Evolutionary conservation across 2,797 vertebrate species (phyloP), one percentile per base, ranked within the genome.

Genomic region (Helarctos malayanus): DNA sequence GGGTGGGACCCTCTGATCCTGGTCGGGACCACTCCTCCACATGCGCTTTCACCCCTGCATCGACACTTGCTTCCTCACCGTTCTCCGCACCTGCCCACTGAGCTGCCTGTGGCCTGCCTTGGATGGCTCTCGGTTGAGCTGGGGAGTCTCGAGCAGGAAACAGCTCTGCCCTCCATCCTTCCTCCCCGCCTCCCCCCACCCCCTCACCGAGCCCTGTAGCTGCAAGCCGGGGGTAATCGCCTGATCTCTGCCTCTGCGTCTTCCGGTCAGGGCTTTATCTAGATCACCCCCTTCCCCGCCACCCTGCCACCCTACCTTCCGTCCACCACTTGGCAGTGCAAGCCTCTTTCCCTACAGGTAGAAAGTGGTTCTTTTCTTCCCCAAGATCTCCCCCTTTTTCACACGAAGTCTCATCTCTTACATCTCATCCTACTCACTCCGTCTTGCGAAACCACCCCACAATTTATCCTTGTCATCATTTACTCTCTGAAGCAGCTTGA

Each of bases 301-400:
- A 0, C 0, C 18, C 0, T 0, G 4, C 9, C 78, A 8, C 35
- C 57, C 29, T 54, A 2, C 59, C 87, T 63, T 45, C 75, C 1
- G 0, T 13, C 56, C n/a, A 12, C 56, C 38, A 13, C 23, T n/a
- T 5, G 47, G 52, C 27, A 0, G 19, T 19, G 25, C 79, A 13
- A 18, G 25, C 32, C 41, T 65, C 92, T n/a, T 23, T 7, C 6
- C 35, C 38, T 32, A 9, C 45, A 47, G 10, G 71, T 19, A 4
- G 29, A 9, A 69, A 9, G 14, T 0, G 0, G 69, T 3, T 27
- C 76, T 92, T 82, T 69, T 84, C 95, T 49, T n/a, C 83, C 47
- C 3, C 4, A 79, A 96, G 47, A 27, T 45, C 38, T 81, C 45
- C 23, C 2, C 45, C 71, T 54, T 10, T 15, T 15, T 73, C 65